phyloP scores from a whole-genome alignment of 2,888 invertebrate species.

The Eremobia ochroleuca region DNA sequence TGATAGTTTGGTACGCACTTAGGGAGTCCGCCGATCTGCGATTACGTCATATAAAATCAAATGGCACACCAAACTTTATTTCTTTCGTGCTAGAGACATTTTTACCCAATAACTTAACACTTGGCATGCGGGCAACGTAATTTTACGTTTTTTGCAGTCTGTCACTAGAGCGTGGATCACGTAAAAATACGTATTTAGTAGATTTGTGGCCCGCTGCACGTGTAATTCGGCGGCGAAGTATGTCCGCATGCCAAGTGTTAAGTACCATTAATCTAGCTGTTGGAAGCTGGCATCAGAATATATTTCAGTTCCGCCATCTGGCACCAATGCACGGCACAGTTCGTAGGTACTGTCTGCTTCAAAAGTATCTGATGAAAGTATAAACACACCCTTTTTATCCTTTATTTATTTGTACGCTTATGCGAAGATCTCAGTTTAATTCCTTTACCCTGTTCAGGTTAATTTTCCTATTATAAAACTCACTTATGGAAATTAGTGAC shows the following conservation, averaged over 20 bases:
- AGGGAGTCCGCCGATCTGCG: neutral
- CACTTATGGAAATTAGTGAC: neutral
- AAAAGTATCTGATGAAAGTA: neutral
- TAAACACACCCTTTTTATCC: conserved; percentile 1
- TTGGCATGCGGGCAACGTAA: too few relatives aligned
- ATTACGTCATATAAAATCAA: neutral
- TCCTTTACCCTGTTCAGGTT: neutral
- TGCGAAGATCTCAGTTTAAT: too few relatives aligned
- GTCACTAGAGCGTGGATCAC: too few relatives aligned
- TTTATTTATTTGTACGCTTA: too few relatives aligned
- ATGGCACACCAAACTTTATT: neutral
- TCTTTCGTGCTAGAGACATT: neutral
- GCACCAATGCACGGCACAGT: neutral
- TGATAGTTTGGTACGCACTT: too few relatives aligned
- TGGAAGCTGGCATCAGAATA: conserved; percentile 6
- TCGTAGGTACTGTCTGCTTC: neutral
- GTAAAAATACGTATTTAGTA: too few relatives aligned
- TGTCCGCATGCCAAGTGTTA: too few relatives aligned
- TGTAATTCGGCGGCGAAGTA: too few relatives aligned
- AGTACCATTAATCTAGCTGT: conserved; percentile 38
- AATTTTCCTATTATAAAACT: neutral
- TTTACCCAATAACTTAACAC: too few relatives aligned
- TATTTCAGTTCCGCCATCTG: conserved; percentile 4
- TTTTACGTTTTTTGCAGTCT: too few relatives aligned
- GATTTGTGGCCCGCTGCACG: too few relatives aligned